Evolutionary conservation across 2,113 vertebrate species (phyloP).

Genomic region (Cynopterus brachyotis): DNA sequence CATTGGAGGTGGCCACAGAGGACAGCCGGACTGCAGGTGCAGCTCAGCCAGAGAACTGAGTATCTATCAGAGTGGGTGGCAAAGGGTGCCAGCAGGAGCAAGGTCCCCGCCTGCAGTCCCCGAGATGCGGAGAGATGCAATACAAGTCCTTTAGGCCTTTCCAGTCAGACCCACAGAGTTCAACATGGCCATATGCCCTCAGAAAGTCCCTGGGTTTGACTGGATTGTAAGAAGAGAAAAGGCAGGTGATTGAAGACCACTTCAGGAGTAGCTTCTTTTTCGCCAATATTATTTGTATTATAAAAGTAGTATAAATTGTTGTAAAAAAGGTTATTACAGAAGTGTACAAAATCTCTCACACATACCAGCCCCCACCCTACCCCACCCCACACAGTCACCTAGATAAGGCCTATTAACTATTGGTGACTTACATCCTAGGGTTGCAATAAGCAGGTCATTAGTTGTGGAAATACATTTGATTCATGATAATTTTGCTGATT

Average conservation of each 20-base stretch:
- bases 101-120: background rate
- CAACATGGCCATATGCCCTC: background rate
- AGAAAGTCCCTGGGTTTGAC: background rate
- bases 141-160: background rate
- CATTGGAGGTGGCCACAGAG: constrained; percentile 24
- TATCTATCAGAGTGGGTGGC: background rate
- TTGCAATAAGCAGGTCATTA: background rate
- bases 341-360: background rate
- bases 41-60: background rate
- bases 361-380: background rate
- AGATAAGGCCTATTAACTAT: background rate
- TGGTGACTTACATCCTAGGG: background rate
- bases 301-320: background rate
- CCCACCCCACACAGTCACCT: background rate
- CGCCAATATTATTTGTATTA: background rate
- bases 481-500: background rate
- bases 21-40: background rate
- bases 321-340: background rate
- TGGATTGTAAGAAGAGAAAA: background rate
- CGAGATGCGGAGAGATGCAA: background rate
- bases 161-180: background rate
- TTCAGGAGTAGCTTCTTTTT: constrained; percentile 31
- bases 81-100: background rate
- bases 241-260: background rate
- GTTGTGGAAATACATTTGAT: background rate